Percentiles rank a stretch among this genome's conserved stretches.
Evolutionary conservation across 2,888 invertebrate genomes (phyloP).

Genomic region (Conistra vaccinii): DNA sequence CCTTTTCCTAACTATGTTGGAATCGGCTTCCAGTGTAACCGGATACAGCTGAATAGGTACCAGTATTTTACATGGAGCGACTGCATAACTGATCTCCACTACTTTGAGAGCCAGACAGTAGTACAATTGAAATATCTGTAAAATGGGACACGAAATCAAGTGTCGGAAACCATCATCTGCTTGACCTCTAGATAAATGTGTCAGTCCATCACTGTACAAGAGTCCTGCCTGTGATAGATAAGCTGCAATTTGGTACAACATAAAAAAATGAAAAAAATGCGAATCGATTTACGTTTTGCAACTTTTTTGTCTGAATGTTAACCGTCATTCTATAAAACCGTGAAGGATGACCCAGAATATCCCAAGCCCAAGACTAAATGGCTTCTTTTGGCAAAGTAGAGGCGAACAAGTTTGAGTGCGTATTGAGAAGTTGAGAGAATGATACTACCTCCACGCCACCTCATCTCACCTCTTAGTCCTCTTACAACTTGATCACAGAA

Average conservation of each 20-base stretch:
- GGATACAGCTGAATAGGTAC: too few relatives aligned
- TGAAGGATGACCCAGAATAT: conserved; percentile 15
- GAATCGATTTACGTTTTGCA: conserved; percentile 9
- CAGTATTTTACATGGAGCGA: too few relatives aligned
- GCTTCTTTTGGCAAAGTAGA: conserved; percentile 27
- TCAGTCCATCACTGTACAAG: background rate
- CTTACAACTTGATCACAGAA: conserved; percentile 17
- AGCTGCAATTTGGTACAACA: background rate
- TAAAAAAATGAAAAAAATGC: background rate
- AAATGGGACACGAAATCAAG: background rate
- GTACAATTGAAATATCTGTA: background rate
- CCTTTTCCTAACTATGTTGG: too few relatives aligned
- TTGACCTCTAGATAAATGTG: background rate
- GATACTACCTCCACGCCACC: background rate
- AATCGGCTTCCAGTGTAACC: too few relatives aligned
- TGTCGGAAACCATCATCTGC: background rate
- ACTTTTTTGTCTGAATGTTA: conserved; percentile 11
- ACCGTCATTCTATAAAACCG: background rate
- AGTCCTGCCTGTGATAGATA: background rate
- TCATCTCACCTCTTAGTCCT: background rate
- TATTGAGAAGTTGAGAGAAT: conserved; percentile 6
- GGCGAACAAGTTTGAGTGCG: conserved; percentile 19
- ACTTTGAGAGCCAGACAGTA: background rate
- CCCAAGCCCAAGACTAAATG: conserved; percentile 16
- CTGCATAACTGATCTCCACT: background rate